phyloP scores from a whole-genome alignment of 2,113 vertebrate species.

The Ivindomyrus marchei region DNA sequence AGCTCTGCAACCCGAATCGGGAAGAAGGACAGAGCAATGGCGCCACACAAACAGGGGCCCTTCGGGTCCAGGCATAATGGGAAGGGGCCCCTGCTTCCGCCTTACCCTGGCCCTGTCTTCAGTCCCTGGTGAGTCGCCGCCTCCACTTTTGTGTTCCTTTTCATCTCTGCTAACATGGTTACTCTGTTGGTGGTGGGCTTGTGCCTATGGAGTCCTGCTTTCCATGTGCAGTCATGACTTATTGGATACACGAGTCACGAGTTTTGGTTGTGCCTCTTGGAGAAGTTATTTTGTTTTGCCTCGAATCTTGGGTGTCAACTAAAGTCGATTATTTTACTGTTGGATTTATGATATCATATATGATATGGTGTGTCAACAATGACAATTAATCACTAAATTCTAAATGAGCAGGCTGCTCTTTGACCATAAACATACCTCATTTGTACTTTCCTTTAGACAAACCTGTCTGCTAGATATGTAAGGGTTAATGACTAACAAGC shows the following conservation, averaged over 20 bases:
- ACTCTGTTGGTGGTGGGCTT: background rate
- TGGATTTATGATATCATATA: background rate
- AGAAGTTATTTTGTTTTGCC: background rate
- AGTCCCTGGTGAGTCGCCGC: constrained; percentile 54
- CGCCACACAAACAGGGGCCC: constrained; percentile 37
- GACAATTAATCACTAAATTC: no score
- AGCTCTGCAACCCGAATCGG: constrained; percentile 29
- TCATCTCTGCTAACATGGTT: background rate
- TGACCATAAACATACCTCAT: background rate
- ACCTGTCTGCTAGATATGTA: background rate
- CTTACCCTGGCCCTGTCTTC: constrained; percentile 50
- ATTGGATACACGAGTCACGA: background rate
- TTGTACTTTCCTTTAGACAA: no score
- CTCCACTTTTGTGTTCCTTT: background rate
- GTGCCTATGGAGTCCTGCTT: background rate
- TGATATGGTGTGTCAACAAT: no score
- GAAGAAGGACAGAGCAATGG: constrained; percentile 35
- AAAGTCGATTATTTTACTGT: background rate
- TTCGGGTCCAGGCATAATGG: constrained; percentile 27
- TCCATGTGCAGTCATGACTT: background rate
- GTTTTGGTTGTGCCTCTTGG: background rate
- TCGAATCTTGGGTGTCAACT: background rate
- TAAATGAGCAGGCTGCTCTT: background rate
- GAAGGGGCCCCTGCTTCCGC: constrained; percentile 34
- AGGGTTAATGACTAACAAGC: background rate